These are phyloP conservation scores for Aleiodes leptofemur DNA, from an alignment of 2,888 invertebrate genomes.

Conservation along the genomic window DNA sequence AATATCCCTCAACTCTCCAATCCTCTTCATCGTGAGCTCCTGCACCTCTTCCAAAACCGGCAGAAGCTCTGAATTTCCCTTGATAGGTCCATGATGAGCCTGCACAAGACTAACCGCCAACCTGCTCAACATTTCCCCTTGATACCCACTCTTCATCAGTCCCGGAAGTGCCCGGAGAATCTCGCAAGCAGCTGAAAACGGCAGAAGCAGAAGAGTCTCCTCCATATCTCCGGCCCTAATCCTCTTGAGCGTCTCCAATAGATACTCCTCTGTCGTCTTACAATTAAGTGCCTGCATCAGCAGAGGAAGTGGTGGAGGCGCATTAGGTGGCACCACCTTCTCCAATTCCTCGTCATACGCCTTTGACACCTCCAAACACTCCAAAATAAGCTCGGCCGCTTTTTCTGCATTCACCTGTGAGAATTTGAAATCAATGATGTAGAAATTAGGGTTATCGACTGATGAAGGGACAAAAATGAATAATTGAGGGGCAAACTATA, in stretches of 20 bases:
- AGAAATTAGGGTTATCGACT: too few species aligned
- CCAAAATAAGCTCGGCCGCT: slow-evolving; percentile 93
- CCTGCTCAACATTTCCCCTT: slow-evolving; percentile 86
- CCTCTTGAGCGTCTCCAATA: slow-evolving; percentile 86
- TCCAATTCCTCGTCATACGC: slow-evolving; percentile 80
- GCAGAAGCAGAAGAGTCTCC: slow-evolving; percentile 90
- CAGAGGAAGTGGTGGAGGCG: slow-evolving; percentile 82
- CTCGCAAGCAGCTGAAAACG: slow-evolving; percentile 88
- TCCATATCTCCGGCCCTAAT: slow-evolving; percentile 94
- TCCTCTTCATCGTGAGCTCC: slow-evolving; percentile 78
- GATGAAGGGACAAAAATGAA: too few species aligned
- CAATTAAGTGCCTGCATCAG: slow-evolving; percentile 89
- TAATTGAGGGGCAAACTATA: too few species aligned
- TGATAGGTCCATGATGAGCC: slow-evolving; percentile 87
- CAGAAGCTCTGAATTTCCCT: slow-evolving; percentile 83
- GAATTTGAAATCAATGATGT: too few species aligned
- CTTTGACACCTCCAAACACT: slow-evolving; percentile 88
- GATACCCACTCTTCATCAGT: slow-evolving; percentile 82
- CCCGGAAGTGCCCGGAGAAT: slow-evolving; percentile 84
- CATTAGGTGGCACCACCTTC: slow-evolving; percentile 76
- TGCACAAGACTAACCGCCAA: slow-evolving; percentile 86
- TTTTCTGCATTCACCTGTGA: slow-evolving; percentile 84
- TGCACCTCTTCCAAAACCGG: slow-evolving; percentile 82
- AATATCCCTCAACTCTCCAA: slow-evolving; percentile 82
- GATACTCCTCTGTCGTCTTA: slow-evolving; percentile 85